Percentiles rank a stretch among this genome's conserved stretches.
Evolutionary conservation across 2,888 invertebrate genomes (phyloP).

Genomic region (Synergus gifuensis): DNA sequence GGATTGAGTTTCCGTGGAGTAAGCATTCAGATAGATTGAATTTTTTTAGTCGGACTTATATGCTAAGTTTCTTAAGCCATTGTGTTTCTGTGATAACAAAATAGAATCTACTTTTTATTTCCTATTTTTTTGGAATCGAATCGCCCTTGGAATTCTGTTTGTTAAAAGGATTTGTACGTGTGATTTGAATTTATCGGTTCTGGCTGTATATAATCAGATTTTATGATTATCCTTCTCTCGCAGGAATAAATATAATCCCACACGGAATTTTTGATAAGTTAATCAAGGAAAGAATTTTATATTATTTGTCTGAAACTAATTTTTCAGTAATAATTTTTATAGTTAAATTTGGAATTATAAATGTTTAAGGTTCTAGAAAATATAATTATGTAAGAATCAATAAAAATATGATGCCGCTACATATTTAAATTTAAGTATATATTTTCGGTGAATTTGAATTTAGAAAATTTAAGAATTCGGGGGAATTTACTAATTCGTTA

Average conservation of each 20-base stretch:
- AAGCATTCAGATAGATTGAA: conserved; percentile 39
- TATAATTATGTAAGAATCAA: too few relatives aligned
- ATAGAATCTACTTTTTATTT: conserved; percentile 20
- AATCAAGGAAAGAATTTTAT: neutral
- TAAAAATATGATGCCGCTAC: too few relatives aligned
- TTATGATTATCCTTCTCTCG: neutral
- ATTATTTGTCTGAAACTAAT: too few relatives aligned
- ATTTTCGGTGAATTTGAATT: too few relatives aligned
- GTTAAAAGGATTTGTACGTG: conserved; percentile 11
- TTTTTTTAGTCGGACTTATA: conserved; percentile 25
- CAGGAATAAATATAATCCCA: neutral
- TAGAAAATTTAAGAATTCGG: too few relatives aligned
- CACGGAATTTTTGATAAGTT: neutral
- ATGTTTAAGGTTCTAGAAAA: too few relatives aligned
- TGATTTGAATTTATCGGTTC: conserved; percentile 5
- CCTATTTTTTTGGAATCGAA: neutral
- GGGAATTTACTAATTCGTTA: too few relatives aligned
- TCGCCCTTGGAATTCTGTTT: conserved; percentile 15
- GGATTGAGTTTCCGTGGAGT: conserved; percentile 28
- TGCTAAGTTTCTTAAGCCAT: conserved; percentile 30
- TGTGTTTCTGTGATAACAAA: conserved; percentile 34
- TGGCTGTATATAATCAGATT: neutral
- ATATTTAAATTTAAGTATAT: too few relatives aligned
- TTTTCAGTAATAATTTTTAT: too few relatives aligned
- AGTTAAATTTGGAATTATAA: too few relatives aligned